Evolutionary conservation across 2,888 invertebrate genomes (phyloP).

Genomic region (Hyposoter dolosus): DNA sequence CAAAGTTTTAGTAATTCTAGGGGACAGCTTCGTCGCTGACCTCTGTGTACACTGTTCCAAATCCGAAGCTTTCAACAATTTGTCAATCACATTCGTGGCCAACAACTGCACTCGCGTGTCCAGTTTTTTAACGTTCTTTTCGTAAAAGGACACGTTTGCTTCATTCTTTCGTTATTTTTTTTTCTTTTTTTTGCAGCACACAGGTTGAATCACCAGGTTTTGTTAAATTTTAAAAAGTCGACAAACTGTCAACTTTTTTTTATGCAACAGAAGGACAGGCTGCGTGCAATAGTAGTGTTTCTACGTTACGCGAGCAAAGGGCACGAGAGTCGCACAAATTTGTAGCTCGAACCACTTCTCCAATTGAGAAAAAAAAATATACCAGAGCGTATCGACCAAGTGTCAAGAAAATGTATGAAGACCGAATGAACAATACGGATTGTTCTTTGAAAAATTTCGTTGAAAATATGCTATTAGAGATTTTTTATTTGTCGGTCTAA

Average conservation of each 20-base stretch:
- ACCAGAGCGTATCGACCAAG: not conserved
- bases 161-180: slow-evolving; percentile 26
- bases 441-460: no score
- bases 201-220: slow-evolving; percentile 46
- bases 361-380: not conserved
- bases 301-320: not conserved
- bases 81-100: slow-evolving; percentile 31
- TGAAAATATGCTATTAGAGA: no score
- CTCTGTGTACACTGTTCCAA: slow-evolving; percentile 20
- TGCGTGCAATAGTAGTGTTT: not conserved
- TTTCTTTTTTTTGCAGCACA: slow-evolving; percentile 19
- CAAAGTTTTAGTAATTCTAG: slow-evolving; percentile 42
- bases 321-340: not conserved
- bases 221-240: slow-evolving; percentile 2
- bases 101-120: slow-evolving; percentile 6
- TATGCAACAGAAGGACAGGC: not conserved
- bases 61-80: slow-evolving; percentile 36
- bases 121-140: slow-evolving; percentile 5
- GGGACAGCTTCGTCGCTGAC: slow-evolving; percentile 30
- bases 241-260: not conserved
- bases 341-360: not conserved
- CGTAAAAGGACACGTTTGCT: slow-evolving; percentile 20
- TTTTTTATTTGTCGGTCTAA: no score
- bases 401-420: not conserved
- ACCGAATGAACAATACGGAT: not conserved